Base-by-base conservation (phyloP, 2,797 vertebrate species). In the Mustela erminea region DNA sequence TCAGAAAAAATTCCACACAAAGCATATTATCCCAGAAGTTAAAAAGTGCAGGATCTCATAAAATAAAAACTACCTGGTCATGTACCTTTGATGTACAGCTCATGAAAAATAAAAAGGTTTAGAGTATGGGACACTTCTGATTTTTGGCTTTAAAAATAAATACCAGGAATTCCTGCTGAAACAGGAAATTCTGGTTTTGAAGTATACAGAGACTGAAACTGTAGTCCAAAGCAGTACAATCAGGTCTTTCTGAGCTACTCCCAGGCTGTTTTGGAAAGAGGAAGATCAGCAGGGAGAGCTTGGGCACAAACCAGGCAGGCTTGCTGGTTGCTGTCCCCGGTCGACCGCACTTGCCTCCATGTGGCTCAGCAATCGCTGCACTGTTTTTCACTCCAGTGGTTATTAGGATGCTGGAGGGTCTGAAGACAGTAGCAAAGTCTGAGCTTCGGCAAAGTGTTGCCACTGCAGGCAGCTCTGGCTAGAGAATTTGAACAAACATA, bases 141-240 rank as follows among this genome's bases (percentile, higher is more conserved):
- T 95, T 96, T 94, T 64, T 20, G 56, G 78, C 92, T 97, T 97
- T 95, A 93, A 95, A 95, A 97, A 92, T 83, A 97, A 96, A 97
- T 97, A 94, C 86, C 87, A 93, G 66, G 54, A 94, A 98, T 96
- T 97, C 80, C 58, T 90, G 56, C 56, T 85, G 94, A 96, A 97
- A 95, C 56, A 97, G 90, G 92, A 97, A 97, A 91, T 95, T 94
- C 89, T 89, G 80, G 43, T 93, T 93, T 92, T 85, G 72, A 96
- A 91, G 25, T 54, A 54, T 60, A 41, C 64, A 92, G 80, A 84
- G 62, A 56, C 74, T 86, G 87, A 96, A 95, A 90, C 56, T 95
- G 62, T 84, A n/a, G 62, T 62, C 83, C 58, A 81, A 74, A 78
- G 62, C 27, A 97, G 46, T 13, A 90, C 75, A 90, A 88, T 86